Evolutionary conservation across 2,888 invertebrate genomes (phyloP), one percentile per base, ranked within the genome.

Genomic region (Harmothoe impar): DNA sequence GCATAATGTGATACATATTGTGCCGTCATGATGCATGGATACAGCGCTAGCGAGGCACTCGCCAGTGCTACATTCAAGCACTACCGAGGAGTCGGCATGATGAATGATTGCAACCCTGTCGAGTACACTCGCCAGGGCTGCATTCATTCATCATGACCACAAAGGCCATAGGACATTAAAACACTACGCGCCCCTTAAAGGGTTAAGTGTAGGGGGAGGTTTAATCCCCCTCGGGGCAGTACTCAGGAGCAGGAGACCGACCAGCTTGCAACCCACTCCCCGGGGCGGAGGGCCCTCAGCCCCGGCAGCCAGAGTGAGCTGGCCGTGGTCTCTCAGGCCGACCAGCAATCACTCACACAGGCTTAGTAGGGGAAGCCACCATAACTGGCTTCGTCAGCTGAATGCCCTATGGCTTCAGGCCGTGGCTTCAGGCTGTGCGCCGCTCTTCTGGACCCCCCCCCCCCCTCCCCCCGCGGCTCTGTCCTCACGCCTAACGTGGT

Each of bases 381-480:
- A 29, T 72, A 72, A 72, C 72, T 72, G 72, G 72, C 72, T 72
- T 72, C 72, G 25, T 72, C 72, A 72, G 72, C 29, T n/a, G 12
- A 43, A 43, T 43, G 43, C 43, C 20, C 25, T 29, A 7, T 72
- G 72, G 72, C 72, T 72, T 72, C 72, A 72, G 72, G 72, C 15
- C n/a, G 31, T 72, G 72, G 72, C 72, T 72, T 72, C 72, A 5
- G n/a, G 72, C 72, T 29, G 72, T 72, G 31, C 3, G 29, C 15
- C 15, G 23, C 62, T 25, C 25, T 5, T 7, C 72, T 29, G 29
- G 72, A 29, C 0, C 72, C 72, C 72, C 29, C 15, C 29, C 29
- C 29, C 72, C 72, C 5, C 72, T 62, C 62, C n/a, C 20, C 15
- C 62, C 62, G 20, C 54, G 12, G 54, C 54, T 52, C 12, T n/a